phyloP scores from a whole-genome alignment of 2,797 vertebrate genomes.

The Tapirus indicus region DNA sequence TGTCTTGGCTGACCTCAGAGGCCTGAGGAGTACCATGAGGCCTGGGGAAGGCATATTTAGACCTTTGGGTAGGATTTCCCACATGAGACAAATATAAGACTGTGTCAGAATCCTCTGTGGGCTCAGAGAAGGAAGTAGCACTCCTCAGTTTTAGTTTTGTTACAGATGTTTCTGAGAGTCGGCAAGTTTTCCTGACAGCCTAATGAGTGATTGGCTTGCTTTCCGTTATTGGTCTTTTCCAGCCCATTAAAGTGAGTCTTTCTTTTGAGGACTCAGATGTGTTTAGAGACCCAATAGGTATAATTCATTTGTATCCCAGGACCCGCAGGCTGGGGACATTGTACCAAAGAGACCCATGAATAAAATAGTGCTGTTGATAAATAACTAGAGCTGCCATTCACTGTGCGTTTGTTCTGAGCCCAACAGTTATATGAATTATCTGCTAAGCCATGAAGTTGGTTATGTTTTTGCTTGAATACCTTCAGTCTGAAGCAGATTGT shows the following conservation, averaged over 20 bases:
- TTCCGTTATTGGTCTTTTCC: slow-evolving; percentile 34
- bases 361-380: neutral
- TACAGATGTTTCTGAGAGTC: neutral
- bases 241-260: slow-evolving; percentile 14
- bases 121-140: neutral
- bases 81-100: no score
- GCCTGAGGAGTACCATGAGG: no score
- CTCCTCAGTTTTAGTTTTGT: neutral
- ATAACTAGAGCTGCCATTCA: neutral
- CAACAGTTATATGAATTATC: neutral
- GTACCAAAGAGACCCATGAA: neutral
- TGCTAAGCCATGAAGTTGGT: neutral
- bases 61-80: neutral
- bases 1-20: neutral
- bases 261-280: slow-evolving; percentile 24
- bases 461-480: neutral
- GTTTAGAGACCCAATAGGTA: neutral
- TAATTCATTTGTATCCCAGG: slow-evolving; percentile 10
- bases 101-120: neutral
- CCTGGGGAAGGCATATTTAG: neutral
- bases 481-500: neutral
- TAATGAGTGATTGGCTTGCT: slow-evolving; percentile 43
- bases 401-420: neutral
- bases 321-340: neutral
- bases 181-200: slow-evolving; percentile 14